Conservation (phyloP, 2,888 invertebrate genomes). For the Dicyrtoma fusca region DNA sequence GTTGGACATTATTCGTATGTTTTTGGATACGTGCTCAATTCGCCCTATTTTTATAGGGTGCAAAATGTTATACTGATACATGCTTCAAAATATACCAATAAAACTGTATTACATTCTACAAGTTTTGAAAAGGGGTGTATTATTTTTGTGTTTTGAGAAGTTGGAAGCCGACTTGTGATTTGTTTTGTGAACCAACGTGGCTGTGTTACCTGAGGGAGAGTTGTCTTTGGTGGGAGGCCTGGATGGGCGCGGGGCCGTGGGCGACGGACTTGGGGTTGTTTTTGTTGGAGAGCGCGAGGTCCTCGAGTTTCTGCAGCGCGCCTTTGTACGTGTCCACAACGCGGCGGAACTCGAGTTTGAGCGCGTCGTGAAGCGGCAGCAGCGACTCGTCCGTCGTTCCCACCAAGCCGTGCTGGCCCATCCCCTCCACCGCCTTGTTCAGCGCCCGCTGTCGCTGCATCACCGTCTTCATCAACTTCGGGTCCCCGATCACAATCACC, state of each 20-base stretch:
- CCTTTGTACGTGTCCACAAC: slow-evolving; percentile 84
- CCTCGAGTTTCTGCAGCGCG: slow-evolving; percentile 82
- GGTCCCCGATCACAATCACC: slow-evolving; percentile 63
- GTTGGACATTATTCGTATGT: too few species aligned
- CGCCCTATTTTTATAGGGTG: too few species aligned
- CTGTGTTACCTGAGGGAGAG: slow-evolving; percentile 72
- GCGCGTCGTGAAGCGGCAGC: slow-evolving; percentile 61
- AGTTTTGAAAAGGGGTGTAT: too few species aligned
- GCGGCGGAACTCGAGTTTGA: slow-evolving; percentile 71
- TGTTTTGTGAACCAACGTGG: background rate
- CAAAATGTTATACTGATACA: too few species aligned
- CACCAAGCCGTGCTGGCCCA: slow-evolving; percentile 83
- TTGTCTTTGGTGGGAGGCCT: slow-evolving; percentile 86
- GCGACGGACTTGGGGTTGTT: slow-evolving; percentile 60
- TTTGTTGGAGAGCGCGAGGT: slow-evolving; percentile 59
- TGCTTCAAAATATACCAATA: too few species aligned
- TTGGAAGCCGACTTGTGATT: background rate
- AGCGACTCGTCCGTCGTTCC: slow-evolving; percentile 64
- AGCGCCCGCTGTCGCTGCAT: slow-evolving; percentile 72
- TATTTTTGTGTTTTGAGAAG: too few species aligned
- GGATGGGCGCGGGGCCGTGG: slow-evolving; percentile 72
- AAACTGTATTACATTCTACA: too few species aligned
- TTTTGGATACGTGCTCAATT: too few species aligned
- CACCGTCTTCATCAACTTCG: slow-evolving; percentile 68
- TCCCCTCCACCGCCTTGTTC: slow-evolving; percentile 83